phyloP scores from a whole-genome alignment of 1,140 invertebrate genomes.

The Venturia canescens region DNA sequence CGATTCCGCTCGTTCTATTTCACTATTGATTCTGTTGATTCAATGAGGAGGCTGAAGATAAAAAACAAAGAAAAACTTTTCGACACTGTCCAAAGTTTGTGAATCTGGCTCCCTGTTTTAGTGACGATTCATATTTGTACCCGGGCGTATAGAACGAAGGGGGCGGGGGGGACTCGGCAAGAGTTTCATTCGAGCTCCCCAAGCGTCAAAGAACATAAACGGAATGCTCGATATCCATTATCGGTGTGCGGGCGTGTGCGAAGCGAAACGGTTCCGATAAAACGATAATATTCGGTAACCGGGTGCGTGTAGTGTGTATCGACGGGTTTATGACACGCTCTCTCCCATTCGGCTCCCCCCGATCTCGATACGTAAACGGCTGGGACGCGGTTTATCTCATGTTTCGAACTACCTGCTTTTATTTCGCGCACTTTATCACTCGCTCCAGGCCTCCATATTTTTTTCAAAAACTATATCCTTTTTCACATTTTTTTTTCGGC shows the following conservation, averaged over 20 bases:
- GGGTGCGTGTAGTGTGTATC: background rate
- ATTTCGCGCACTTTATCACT: no score
- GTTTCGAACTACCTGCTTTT: no score
- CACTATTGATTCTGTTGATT: no score
- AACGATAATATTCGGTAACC: slow-evolving; percentile 36
- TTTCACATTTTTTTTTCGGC: no score
- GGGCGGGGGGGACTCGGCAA: background rate
- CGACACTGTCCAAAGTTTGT: no score
- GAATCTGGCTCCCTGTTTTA: background rate
- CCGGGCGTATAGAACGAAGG: background rate
- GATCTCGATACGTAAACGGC: background rate
- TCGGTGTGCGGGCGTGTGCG: background rate
- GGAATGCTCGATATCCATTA: slow-evolving; percentile 38
- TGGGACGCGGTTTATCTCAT: background rate
- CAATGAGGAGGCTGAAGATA: no score
- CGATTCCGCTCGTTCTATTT: no score
- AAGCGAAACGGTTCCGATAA: slow-evolving; percentile 24
- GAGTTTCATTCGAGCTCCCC: background rate
- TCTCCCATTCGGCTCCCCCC: background rate
- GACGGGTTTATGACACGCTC: background rate
- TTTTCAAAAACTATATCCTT: no score
- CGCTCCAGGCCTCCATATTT: no score
- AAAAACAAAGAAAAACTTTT: no score
- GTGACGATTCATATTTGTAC: slow-evolving; percentile 19
- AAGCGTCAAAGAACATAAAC: slow-evolving; percentile 34